Percentiles rank a stretch among this genome's conserved stretches.
Conservation (phyloP, 1,140 invertebrate genomes). For the Drosophila equinoxialis region DNA sequence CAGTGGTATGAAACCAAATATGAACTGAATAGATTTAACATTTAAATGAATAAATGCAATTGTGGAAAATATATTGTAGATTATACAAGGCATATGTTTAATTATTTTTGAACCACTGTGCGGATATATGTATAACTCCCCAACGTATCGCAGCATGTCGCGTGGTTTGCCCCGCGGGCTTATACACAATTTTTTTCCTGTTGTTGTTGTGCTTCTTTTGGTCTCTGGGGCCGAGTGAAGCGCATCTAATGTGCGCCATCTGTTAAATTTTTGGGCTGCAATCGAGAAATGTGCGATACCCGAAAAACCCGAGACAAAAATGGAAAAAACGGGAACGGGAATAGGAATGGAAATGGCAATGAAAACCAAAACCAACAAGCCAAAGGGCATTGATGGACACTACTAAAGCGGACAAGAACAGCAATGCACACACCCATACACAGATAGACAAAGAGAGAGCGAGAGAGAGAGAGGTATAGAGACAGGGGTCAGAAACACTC, state of each 20-base stretch:
- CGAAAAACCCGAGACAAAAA: conserved; percentile 10
- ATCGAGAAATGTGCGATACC: conserved; percentile 8
- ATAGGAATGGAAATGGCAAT: conserved; percentile 5
- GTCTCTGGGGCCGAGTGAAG: conserved; percentile 72
- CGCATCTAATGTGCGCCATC: conserved; percentile 79
- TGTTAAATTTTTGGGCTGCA: conserved; percentile 74
- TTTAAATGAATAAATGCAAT: conserved; percentile 31
- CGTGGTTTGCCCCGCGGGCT: conserved; percentile 32
- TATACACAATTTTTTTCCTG: neutral
- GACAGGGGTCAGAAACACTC: conserved; percentile 6
- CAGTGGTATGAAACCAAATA: neutral
- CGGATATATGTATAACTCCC: neutral
- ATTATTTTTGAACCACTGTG: neutral
- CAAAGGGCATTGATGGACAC: conserved; percentile 58
- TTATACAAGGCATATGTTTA: too few species aligned
- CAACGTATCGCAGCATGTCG: conserved; percentile 22
- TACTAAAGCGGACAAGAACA: neutral
- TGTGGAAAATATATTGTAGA: too few species aligned
- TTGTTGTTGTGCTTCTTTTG: conserved; percentile 21
- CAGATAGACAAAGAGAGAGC: too few species aligned
- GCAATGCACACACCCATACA: neutral
- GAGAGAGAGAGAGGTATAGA: neutral
- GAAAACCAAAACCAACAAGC: conserved; percentile 36
- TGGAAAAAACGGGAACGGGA: neutral
- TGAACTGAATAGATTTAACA: neutral